Evolutionary conservation across 2,797 vertebrate species (phyloP).

Genomic region (Merluccius polli): DNA sequence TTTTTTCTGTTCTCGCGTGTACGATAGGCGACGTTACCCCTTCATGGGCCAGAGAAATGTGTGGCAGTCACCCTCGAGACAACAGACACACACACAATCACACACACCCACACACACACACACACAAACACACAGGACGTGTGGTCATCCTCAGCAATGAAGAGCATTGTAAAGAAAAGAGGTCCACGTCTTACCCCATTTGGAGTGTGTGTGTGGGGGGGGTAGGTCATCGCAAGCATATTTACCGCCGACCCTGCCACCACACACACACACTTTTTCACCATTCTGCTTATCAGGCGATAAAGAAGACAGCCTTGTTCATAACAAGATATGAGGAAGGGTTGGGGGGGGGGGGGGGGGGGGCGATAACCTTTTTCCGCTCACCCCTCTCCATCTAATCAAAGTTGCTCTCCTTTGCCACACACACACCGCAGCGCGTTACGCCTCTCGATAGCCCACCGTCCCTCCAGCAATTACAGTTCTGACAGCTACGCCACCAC

Average conservation of each 20-base stretch:
- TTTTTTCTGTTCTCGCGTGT: conserved; percentile 40
- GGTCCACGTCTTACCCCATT: neutral
- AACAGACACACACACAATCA: no score
- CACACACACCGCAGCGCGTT: conserved; percentile 62
- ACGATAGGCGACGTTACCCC: conserved; percentile 60
- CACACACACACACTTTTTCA: conserved; percentile 1
- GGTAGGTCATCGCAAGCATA: conserved; percentile 24
- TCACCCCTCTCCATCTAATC: conserved; percentile 66
- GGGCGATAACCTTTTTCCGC: conserved; percentile 66
- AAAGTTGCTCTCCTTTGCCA: conserved; percentile 62
- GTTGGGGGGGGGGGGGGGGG: neutral
- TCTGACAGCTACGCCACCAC: conserved; percentile 75
- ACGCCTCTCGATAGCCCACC: conserved; percentile 70
- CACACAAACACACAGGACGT: conserved; percentile 17
- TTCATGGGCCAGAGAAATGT: conserved; percentile 50
- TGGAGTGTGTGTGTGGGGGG: no score
- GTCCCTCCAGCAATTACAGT: conserved; percentile 76
- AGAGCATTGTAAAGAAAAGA: no score
- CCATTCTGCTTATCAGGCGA: conserved; percentile 54
- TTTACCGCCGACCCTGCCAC: conserved; percentile 43
- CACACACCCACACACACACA: conserved; percentile 40
- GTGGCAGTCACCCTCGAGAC: no score
- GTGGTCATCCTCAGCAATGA: no score
- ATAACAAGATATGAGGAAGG: conserved; percentile 58
- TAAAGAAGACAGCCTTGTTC: conserved; percentile 63